A percentile compares a stretch with the other conserved stretches of the same genome.
Conservation (phyloP, 2,797 vertebrate genomes). For the Botia almorhae region DNA sequence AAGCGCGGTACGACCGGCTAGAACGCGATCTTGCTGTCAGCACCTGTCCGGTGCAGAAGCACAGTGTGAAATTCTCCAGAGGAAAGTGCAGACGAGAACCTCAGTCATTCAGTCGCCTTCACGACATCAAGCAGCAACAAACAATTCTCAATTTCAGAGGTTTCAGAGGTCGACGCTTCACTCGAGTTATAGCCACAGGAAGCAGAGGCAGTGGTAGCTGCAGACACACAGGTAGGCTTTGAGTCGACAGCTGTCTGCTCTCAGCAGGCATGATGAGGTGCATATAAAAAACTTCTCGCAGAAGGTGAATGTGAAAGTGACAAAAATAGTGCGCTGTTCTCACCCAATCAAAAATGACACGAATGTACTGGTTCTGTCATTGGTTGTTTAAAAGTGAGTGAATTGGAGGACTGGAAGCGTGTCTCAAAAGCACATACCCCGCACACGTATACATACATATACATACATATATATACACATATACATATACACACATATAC, state of each 20-base stretch:
- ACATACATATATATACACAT: no score
- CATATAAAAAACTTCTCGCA: background rate
- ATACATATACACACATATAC: no score
- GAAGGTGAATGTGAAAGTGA: background rate
- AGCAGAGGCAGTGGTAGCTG: background rate
- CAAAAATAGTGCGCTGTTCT: background rate
- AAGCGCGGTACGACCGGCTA: conserved; percentile 8
- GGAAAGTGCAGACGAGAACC: conserved; percentile 10
- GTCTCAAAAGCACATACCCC: no score
- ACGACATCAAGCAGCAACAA: background rate
- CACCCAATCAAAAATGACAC: no score
- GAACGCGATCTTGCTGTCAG: conserved; percentile 43
- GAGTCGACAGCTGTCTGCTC: background rate
- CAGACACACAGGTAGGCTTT: background rate
- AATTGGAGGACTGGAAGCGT: no score
- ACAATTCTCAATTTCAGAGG: background rate
- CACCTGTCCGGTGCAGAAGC: conserved; percentile 20
- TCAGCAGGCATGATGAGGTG: background rate
- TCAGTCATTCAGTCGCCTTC: background rate
- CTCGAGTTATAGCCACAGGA: conserved; percentile 4
- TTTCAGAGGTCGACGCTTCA: background rate
- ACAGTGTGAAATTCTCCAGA: conserved; percentile 1
- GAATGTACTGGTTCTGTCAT: no score
- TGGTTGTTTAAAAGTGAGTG: no score
- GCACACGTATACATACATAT: no score